phyloP scores from a whole-genome alignment of 2,888 invertebrate species.

The Cheilosia variabilis region DNA sequence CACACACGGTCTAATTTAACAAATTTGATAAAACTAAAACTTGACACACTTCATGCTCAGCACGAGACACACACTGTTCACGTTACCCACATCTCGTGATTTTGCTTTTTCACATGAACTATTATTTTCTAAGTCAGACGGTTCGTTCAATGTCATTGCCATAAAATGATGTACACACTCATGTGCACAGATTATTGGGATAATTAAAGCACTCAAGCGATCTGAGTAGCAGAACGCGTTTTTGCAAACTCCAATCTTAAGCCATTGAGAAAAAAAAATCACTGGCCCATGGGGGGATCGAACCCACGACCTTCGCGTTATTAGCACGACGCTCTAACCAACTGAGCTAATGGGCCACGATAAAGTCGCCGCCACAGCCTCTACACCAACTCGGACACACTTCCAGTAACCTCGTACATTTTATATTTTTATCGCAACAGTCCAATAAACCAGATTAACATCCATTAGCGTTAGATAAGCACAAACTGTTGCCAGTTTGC shows the following conservation, averaged over 20 bases:
- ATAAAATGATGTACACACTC: not conserved
- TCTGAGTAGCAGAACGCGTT: not conserved
- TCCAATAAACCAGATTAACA: no score
- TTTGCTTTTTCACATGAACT: conserved; percentile 15
- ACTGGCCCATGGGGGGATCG: conserved; percentile 84
- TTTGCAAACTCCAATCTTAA: not conserved
- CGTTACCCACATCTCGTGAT: conserved; percentile 12
- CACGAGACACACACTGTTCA: conserved; percentile 18
- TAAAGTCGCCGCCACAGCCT: not conserved
- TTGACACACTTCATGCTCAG: conserved; percentile 29
- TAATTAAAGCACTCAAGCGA: not conserved
- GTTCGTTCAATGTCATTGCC: conserved; percentile 9
- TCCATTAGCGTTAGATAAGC: no score
- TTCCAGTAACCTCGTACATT: no score
- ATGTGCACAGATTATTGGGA: not conserved
- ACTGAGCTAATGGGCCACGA: conserved; percentile 84
- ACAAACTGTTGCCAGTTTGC: not conserved
- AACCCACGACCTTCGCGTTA: conserved; percentile 84
- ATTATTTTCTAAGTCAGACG: not conserved
- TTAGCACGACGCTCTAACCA: conserved; percentile 85
- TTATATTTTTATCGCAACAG: no score
- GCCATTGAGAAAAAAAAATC: conserved; percentile 52
- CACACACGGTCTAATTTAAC: not conserved
- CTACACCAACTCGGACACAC: not conserved
- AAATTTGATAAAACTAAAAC: conserved; percentile 11